Conservation (phyloP, 2,113 vertebrate species). For the Dryoscopus gambensis region DNA sequence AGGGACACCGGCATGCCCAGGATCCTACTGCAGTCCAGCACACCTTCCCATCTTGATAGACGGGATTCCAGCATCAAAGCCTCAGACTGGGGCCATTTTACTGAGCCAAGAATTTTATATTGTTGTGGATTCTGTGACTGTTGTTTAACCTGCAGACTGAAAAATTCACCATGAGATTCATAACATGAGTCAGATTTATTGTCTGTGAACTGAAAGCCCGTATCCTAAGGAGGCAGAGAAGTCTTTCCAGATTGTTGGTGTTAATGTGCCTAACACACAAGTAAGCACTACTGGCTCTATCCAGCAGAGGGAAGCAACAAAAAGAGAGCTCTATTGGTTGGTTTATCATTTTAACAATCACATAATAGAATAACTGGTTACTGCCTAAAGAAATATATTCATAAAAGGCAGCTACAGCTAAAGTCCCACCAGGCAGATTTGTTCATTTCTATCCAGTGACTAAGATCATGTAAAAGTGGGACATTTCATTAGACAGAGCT, state of each 20-base stretch:
- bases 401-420: not conserved
- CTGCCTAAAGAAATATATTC: not conserved
- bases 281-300: constrained; percentile 16
- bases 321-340: not conserved
- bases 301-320: constrained; percentile 58
- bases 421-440: not conserved
- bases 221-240: not conserved
- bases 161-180: not conserved
- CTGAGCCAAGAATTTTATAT: not conserved
- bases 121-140: not conserved
- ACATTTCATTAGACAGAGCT: not conserved
- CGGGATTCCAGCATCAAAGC: not conserved
- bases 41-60: not conserved
- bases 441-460: not conserved
- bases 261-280: not conserved
- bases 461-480: not conserved
- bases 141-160: not conserved
- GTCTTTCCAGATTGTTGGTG: not conserved
- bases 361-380: not conserved
- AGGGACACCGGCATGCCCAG: not conserved
- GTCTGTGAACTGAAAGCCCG: not conserved
- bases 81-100: not conserved
- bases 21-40: not conserved
- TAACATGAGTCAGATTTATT: not conserved
- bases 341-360: not conserved